Evolutionary conservation across 2,888 invertebrate species (phyloP).

Genomic region (Spodoptera exigua): DNA sequence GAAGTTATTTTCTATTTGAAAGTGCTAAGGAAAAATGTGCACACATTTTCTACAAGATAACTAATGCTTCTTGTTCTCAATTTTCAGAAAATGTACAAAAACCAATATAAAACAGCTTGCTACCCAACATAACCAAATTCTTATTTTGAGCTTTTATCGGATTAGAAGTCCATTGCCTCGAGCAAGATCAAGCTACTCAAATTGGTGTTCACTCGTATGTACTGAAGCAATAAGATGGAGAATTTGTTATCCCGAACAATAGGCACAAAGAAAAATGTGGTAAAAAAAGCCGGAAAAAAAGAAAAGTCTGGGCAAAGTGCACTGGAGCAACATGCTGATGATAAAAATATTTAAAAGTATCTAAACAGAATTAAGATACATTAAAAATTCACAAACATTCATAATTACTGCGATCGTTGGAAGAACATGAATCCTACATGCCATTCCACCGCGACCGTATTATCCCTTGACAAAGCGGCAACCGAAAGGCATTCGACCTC

Average conservation of each 20-base stretch:
- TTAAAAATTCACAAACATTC: neutral
- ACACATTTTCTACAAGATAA: neutral
- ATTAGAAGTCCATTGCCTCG: no score
- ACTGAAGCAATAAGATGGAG: neutral
- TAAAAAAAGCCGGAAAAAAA: no score
- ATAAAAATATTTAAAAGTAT: neutral
- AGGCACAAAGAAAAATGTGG: no score
- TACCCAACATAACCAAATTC: no score
- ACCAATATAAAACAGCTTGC: no score
- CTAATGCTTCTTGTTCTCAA: no score
- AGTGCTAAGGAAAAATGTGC: neutral
- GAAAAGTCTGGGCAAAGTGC: no score
- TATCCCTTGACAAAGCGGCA: conserved; percentile 40
- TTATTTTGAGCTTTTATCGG: no score
- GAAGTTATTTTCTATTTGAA: conserved; percentile 24
- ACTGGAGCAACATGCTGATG: neutral
- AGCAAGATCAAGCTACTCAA: neutral
- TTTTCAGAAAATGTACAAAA: no score
- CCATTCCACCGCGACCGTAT: conserved; percentile 7
- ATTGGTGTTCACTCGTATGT: neutral
- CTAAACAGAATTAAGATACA: neutral
- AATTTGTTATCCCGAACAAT: neutral
- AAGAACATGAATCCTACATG: conserved; percentile 31
- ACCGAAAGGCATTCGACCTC: conserved; percentile 38
- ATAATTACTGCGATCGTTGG: conserved; percentile 22